Conservation (phyloP, 2,113 vertebrate species). For the Pteronura brasiliensis region DNA sequence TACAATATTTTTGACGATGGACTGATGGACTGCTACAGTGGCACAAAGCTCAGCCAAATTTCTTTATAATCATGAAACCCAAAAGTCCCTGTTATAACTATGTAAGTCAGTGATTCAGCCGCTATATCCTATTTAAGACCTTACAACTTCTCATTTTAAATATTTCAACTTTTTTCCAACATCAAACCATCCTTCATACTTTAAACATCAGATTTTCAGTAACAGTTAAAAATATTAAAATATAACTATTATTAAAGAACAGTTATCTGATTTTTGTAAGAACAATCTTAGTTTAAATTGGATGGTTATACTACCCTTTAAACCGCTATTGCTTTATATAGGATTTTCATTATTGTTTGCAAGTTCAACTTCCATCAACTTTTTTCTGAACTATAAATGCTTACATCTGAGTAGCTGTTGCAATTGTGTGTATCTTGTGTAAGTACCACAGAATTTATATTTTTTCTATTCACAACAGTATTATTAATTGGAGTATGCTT, state of each 20-base stretch:
- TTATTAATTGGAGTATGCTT: conserved; percentile 37
- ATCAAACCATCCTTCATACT: neutral
- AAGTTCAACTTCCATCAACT: conserved; percentile 55
- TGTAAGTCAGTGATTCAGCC: neutral
- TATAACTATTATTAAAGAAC: neutral
- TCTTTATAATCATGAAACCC: neutral
- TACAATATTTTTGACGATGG: neutral
- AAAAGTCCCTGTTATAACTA: neutral
- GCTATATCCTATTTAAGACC: neutral
- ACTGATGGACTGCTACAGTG: neutral
- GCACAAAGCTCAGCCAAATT: neutral
- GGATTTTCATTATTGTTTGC: conserved; percentile 32
- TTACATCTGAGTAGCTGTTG: conserved; percentile 38
- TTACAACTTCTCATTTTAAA: neutral
- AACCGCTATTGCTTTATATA: conserved; percentile 56
- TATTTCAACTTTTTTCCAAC: neutral
- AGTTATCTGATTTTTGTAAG: neutral
- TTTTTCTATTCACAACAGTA: conserved; percentile 39
- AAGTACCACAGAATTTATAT: conserved; percentile 24
- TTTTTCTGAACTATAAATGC: conserved; percentile 49
- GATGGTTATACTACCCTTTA: neutral
- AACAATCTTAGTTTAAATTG: neutral
- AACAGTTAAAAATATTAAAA: neutral
- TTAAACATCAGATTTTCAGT: conserved; percentile 10
- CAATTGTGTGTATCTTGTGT: neutral